phyloP scores from a whole-genome alignment of 23 tunicate species.

The Trididemnum clinides region DNA sequence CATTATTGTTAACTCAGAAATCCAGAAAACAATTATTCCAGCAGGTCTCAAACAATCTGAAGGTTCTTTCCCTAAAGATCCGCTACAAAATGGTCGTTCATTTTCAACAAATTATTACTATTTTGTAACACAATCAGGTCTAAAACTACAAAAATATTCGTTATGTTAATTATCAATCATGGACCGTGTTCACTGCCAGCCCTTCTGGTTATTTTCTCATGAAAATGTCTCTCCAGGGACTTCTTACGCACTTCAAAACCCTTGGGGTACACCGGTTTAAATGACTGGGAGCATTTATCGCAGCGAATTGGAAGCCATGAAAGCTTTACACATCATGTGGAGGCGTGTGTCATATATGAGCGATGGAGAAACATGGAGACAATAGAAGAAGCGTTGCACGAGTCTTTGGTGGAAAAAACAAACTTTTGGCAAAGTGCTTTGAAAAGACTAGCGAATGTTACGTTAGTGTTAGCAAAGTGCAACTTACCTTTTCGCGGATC shows the following conservation, averaged over 20 bases:
- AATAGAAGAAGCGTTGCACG: conserved; percentile 30
- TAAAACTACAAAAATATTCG: conserved; percentile 4
- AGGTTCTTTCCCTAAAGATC: conserved; percentile 13
- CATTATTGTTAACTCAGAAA: background rate
- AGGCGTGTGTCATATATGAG: conserved; percentile 32
- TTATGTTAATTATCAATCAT: conserved; percentile 14
- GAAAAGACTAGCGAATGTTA: background rate
- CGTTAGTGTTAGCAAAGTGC: no score
- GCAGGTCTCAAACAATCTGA: conserved; percentile 6
- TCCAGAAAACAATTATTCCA: background rate
- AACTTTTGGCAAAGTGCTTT: conserved; percentile 6
- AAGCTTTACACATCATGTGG: conserved; percentile 16
- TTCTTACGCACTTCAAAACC: conserved; percentile 9
- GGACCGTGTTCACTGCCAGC: conserved; percentile 22
- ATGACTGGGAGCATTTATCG: conserved; percentile 29
- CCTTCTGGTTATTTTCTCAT: conserved; percentile 18
- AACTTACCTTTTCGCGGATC: no score
- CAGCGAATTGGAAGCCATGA: conserved; percentile 25
- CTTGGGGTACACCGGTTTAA: conserved; percentile 1
- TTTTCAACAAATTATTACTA: background rate
- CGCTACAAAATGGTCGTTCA: conserved; percentile 7
- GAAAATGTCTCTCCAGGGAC: conserved; percentile 22
- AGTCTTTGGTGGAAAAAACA: conserved; percentile 21
- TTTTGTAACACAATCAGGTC: conserved; percentile 1
- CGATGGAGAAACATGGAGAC: conserved; percentile 11